phyloP scores from a whole-genome alignment of 2,888 invertebrate genomes.

The Leucophenga montana region DNA sequence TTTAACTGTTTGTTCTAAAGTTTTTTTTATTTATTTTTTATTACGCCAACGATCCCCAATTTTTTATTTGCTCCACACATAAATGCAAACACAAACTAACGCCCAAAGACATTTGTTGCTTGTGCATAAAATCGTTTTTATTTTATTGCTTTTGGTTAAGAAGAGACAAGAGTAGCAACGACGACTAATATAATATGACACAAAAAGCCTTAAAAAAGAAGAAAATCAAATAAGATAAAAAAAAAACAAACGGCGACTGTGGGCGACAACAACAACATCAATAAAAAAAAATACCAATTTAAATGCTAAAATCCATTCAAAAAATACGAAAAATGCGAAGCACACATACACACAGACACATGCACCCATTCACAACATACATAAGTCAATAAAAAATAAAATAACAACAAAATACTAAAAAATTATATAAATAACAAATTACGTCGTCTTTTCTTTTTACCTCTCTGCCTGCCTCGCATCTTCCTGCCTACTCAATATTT shows the following conservation, averaged over 20 bases:
- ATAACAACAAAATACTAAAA: conserved; percentile 38
- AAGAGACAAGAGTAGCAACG: conserved; percentile 54
- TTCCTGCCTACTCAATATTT: background rate
- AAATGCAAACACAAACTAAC: conserved; percentile 28
- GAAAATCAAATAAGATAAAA: conserved; percentile 30
- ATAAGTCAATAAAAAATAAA: conserved; percentile 36
- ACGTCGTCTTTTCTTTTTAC: background rate
- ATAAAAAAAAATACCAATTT: conserved; percentile 58
- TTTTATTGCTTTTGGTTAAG: conserved; percentile 62
- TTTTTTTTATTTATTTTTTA: conserved; percentile 11
- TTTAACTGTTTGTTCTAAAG: conserved; percentile 5
- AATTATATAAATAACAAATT: conserved; percentile 47
- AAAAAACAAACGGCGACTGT: conserved; percentile 39
- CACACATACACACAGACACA: conserved; percentile 24
- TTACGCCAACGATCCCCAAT: conserved; percentile 16
- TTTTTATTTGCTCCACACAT: background rate
- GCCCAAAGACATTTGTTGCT: conserved; percentile 40
- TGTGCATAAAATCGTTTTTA: conserved; percentile 57
- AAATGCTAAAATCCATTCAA: conserved; percentile 57
- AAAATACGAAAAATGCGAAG: conserved; percentile 52
- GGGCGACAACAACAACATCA: conserved; percentile 64
- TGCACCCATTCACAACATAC: conserved; percentile 46
- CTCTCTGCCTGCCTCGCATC: no score
- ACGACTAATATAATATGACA: conserved; percentile 37
- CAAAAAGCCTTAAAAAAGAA: conserved; percentile 27